A percentile compares a stretch with the other conserved stretches of the same genome.
phyloP scores from a whole-genome alignment of 2,797 vertebrate genomes.

The Podarcis lilfordi region DNA sequence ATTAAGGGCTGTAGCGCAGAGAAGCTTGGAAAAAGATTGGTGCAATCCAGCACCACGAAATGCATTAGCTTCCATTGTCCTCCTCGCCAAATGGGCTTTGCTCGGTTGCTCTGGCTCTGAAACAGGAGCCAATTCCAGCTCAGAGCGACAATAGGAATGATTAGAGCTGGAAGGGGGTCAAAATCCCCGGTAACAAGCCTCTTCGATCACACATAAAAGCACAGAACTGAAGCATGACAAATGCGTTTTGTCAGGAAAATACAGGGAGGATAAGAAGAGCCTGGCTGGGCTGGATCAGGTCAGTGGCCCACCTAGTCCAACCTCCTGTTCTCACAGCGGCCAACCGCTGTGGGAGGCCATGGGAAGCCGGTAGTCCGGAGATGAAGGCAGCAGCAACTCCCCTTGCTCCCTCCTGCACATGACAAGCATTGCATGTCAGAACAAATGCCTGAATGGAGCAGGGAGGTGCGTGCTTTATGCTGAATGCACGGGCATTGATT shows the following conservation, averaged over 20 bases:
- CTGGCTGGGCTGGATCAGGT: too few relatives aligned
- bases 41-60: not conserved
- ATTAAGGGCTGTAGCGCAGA: not conserved
- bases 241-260: not conserved
- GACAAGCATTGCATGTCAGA: too few relatives aligned
- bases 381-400: too few relatives aligned
- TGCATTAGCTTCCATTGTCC: conserved; percentile 16
- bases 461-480: too few relatives aligned
- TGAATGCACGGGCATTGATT: not conserved
- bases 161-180: not conserved
- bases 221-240: not conserved
- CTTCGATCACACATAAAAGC: not conserved
- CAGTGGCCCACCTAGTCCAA: too few relatives aligned
- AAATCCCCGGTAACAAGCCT: not conserved
- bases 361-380: too few relatives aligned
- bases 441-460: too few relatives aligned
- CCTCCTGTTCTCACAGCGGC: too few relatives aligned
- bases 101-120: not conserved
- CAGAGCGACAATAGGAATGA: not conserved
- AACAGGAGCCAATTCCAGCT: not conserved
- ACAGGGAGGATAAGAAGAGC: not conserved
- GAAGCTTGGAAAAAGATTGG: not conserved
- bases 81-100: not conserved
- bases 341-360: too few relatives aligned
- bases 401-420: too few relatives aligned